Evolutionary conservation across 2,113 vertebrate genomes (phyloP), one percentile per base, ranked within the genome.

Genomic region (Lycaon pictus): DNA sequence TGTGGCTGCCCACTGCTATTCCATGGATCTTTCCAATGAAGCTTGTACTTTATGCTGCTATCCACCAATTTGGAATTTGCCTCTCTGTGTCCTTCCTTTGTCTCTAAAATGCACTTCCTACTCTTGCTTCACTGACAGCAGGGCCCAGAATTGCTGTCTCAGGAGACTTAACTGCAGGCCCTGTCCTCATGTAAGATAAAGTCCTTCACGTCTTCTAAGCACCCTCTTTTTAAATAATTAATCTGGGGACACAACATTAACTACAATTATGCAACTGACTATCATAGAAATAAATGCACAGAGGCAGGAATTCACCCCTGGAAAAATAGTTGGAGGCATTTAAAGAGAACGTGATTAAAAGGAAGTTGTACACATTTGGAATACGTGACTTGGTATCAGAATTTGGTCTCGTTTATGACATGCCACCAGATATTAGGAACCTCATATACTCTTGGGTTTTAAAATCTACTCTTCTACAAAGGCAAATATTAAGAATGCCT

Each of bases 381-480:
- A 35, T 25, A 29, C 2, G 58, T 63, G n/a, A 74, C n/a, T 77
- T 37, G 16, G 11, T 29, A 51, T 56, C 69, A 51, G 2, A 76
- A 53, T 27, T 76, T 77, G 81, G 11, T n/a, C n/a, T 53, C 12
- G 25, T 79, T 84, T 35, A 27, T 60, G n/a, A 89, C 65, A 81
- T 72, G 13, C 2, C 15, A 5, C 67, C 27, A 27, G 51, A 43
- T 29, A 5, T 10, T 93, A 22, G 55, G 85, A 96, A 81, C 29
- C 13, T 7, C 43, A 6, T 32, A 7, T 32, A 85, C 55, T 62
- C 35, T 0, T 55, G 32, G 67, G 53, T 60, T 89, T 23, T 19
- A 72, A 79, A 93, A 86, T 69, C 53, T 55, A 11, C 76, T 92
- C 96, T 95, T 88, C 71, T 15, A 74, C 65, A 65, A 72, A 63